Evolutionary conservation across 1,140 invertebrate species (phyloP), one percentile per base, ranked within the genome.

Genomic region (Cyclargus thomasi): DNA sequence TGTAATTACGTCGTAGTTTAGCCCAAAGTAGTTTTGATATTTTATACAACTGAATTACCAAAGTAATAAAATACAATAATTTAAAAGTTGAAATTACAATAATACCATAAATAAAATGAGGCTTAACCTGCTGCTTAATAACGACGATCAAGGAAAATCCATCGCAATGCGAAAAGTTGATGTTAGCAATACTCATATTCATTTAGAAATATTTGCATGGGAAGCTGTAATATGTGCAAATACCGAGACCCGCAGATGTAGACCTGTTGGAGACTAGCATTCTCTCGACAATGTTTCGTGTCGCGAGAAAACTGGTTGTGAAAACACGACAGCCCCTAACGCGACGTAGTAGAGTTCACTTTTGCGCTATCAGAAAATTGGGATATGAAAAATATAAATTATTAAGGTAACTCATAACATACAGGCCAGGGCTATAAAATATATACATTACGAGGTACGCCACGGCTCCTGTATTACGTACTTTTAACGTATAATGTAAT

Each of bases 401-500:
- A 86, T 85, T 88, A 79, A 85, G 82, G 76, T 78, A 72, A 78
- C 80, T 84, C 85, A 20, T 86, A 82, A 79, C 82, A 85, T 86
- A 88, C 81, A 81, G 83, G 82, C 82, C 83, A 82, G 75, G 77
- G 79, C 70, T 74, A 85, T 88, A 86, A 86, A 88, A 81, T 85
- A 83, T 80, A 84, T 81, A 83, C 80, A 80, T 88, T 83, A 85
- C 73, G 83, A 85, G 80, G 79, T 67, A 78, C 74, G 74, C 74
- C 73, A 68, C 69, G 75, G 80, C 85, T 88, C 71, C 85, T 70
- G 85, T 84, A 76, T 88, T 86, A 88, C 83, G 82, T 86, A 65
- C 72, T 65, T 69, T 64, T 66, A 72, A 66, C 57, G 65, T 67
- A 70, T 29, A 65, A 65, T 57, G 53, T 65, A 65, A 65, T 65